Percentiles rank a stretch among this genome's conserved stretches.
These are phyloP conservation scores for Poecilia gillii DNA, from an alignment of 2,797 vertebrate genomes.

Conservation along the genomic window DNA sequence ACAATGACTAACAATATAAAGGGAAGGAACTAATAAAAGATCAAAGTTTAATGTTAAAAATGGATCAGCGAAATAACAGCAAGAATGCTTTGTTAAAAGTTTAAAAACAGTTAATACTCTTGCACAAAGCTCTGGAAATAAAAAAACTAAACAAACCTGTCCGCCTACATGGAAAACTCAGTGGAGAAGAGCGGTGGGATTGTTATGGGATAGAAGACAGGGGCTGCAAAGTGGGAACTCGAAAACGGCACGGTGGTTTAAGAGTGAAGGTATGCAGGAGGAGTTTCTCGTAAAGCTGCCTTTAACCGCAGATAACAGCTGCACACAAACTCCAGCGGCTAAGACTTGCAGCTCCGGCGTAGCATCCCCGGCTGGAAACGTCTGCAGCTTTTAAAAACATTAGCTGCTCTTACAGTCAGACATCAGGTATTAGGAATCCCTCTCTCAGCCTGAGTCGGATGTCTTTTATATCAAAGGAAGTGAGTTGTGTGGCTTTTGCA, in stretches of 20 bases:
- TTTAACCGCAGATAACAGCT: slow-evolving; percentile 44
- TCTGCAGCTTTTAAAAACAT: slow-evolving; percentile 54
- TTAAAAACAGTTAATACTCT: not conserved
- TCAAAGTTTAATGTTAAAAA: not conserved
- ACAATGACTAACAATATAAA: slow-evolving; percentile 5
- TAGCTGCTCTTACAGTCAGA: slow-evolving; percentile 46
- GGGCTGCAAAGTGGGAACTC: not conserved
- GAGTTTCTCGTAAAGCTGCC: slow-evolving; percentile 43
- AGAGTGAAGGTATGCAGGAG: not conserved
- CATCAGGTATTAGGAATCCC: slow-evolving; percentile 48
- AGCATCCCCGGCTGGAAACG: slow-evolving; percentile 45
- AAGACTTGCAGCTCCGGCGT: slow-evolving; percentile 29
- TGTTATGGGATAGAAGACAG: not conserved
- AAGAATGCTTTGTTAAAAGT: not conserved
- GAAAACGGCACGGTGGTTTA: not conserved
- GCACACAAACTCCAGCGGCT: slow-evolving; percentile 53
- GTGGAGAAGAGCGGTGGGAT: not conserved
- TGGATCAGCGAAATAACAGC: not conserved
- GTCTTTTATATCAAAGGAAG: slow-evolving; percentile 48
- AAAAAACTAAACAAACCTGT: not conserved
- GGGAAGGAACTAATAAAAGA: slow-evolving; percentile 6
- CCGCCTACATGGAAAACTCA: not conserved
- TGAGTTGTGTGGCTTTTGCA: slow-evolving; percentile 21
- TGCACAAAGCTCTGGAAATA: not conserved
- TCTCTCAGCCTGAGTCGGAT: slow-evolving; percentile 34